Base-by-base conservation (phyloP, 2,888 invertebrate genomes). In the Allacma fusca region DNA sequence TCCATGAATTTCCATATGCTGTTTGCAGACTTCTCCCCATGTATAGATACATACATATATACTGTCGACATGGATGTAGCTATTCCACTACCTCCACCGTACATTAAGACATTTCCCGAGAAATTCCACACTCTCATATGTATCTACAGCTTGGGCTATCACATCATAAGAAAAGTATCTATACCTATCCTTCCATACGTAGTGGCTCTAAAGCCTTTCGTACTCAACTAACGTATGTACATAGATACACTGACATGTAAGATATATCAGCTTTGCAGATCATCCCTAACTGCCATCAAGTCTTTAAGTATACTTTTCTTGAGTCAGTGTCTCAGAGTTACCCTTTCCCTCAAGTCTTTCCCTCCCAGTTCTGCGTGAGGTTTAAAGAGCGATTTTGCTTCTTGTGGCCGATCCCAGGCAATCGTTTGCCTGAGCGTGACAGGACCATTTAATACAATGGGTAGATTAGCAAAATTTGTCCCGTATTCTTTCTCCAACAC, bases 1-100 rank as follows among this genome's bases (percentile, higher is more conserved):
- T 75, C 57, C 23, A 64, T 76, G 69, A 59, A 72, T 72, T 72
- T 62, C 72, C 72, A 72, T 72, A 72, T 72, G 72, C 59, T 62
- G 21, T 23, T 23, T 26, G 13, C 71, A 71, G 57, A 57, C 71
- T 4, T 19, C 26, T 24, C 21, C 23, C 24, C 1, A 2, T 50
- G 9, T 29, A 5, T 7, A 26, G 12, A 64, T 24, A 64, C 21
- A 64, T 23, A 9, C 59, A n/a, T 23, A 9, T 59, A 7, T n/a
- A 59, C 59, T n/a, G 59, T 59, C 7, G 2, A 5, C 2, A 19
- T 19, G 23, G 28, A 64, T 26, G 26, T n/a, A 24, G 64, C 13
- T 19, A 24, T 26, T 5, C 26, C 67, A 19, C 21, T 23, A 24
- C 7, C 64, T 16, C 16, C 23, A 9, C 1, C 24, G 5, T 4